Percentiles rank a stretch among this genome's conserved stretches.
Conservation (phyloP, 2,888 invertebrate species). For the Geophilus truncorum region DNA sequence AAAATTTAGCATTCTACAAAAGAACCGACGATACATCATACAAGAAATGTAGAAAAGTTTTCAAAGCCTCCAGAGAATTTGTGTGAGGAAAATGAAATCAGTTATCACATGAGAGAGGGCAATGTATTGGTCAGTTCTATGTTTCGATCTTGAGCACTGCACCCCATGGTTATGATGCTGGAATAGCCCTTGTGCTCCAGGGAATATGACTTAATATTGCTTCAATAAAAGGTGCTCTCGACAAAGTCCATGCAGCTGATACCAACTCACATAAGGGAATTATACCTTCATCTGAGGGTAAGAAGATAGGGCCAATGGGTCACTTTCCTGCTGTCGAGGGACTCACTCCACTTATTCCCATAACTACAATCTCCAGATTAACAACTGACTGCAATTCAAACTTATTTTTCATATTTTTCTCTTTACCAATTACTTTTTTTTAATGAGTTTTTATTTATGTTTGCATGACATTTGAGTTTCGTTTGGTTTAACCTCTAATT, state of each 20-base stretch:
- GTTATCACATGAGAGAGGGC: neutral
- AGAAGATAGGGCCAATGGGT: neutral
- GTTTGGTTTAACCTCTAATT: neutral
- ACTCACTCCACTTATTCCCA: neutral
- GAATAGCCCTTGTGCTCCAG: neutral
- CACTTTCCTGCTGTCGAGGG: neutral
- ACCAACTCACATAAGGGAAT: neutral
- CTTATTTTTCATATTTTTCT: neutral
- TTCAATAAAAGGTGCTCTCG: conserved; percentile 23
- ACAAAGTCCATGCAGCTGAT: neutral
- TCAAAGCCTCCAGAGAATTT: neutral
- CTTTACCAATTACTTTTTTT: neutral
- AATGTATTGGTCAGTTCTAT: neutral
- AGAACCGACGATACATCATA: neutral
- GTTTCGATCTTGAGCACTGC: conserved; percentile 12
- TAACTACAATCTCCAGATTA: neutral
- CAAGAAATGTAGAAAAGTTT: neutral
- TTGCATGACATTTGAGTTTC: neutral
- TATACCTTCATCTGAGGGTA: neutral
- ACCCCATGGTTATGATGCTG: conserved; percentile 12
- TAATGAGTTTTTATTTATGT: neutral
- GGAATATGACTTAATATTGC: conserved; percentile 30
- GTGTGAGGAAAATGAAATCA: neutral
- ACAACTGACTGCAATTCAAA: neutral
- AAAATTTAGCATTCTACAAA: neutral